Evolutionary conservation across 2,797 vertebrate species (phyloP).

Genomic region (Tragelaphus oryx): DNA sequence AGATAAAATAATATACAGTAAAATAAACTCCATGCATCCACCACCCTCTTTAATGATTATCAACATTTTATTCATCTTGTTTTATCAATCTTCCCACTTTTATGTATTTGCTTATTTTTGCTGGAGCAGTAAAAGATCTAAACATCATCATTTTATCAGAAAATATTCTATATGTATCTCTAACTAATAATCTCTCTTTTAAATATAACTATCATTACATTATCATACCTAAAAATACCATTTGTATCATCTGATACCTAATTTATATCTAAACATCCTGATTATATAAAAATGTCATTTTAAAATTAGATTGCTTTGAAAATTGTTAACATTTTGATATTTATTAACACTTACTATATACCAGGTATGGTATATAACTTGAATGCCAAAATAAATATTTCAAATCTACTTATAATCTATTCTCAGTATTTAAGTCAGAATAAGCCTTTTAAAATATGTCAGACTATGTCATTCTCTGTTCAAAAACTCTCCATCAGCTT

Average conservation of each 20-base stretch:
- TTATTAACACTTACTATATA: neutral
- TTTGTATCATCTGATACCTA: neutral
- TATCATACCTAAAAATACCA: neutral
- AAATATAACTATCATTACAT: neutral
- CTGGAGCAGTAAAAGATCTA: neutral
- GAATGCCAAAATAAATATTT: constrained; percentile 16
- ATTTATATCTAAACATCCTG: neutral
- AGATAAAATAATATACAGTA: neutral
- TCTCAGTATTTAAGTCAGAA: constrained; percentile 31
- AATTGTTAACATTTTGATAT: constrained; percentile 15
- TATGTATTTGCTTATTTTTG: constrained; percentile 1
- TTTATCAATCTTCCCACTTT: neutral
- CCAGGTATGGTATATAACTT: neutral
- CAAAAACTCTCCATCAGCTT: neutral
- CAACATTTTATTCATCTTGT: neutral
- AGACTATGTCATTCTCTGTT: neutral
- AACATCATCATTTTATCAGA: neutral
- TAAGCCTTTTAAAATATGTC: neutral
- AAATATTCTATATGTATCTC: neutral
- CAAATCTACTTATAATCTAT: neutral
- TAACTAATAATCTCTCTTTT: neutral
- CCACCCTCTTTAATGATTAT: neutral
- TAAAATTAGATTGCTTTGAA: neutral
- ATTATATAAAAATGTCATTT: constrained; percentile 18
- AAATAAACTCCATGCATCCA: neutral